Base-by-base conservation (phyloP, 2,797 vertebrate genomes). In the Carduelis carduelis region DNA sequence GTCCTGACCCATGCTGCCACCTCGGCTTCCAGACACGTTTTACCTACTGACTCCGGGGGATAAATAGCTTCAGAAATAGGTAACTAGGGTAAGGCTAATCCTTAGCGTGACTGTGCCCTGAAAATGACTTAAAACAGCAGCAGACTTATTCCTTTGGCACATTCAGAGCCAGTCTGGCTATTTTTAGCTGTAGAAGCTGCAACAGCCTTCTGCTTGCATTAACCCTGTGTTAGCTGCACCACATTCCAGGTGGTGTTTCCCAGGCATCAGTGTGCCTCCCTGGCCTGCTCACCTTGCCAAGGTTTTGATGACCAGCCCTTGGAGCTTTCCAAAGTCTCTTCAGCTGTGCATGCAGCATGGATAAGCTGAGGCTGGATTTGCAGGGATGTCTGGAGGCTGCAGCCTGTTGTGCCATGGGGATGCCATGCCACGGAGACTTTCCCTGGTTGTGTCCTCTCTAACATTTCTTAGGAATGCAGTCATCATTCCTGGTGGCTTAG, bases 31-130 rank as follows among this genome's bases (percentile, higher is more conserved):
- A 49, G 83, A n/a, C 0, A 0, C 8, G 14, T 92, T 92, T 94
- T 95, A 92, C 89, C 83, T 94, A 81, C 53, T 93, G 90, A 94
- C 93, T 96, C n/a, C 13, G 46, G 83, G 79, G 82, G 90, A 93
- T 93, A 89, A 96, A 94, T 11, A 68, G 87, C 75, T 78, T 90
- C 83, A 89, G 92, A 95, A 96, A 92, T 95, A 94, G 92, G 95
- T 96, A 95, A 96, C 75, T 93, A 74, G 95, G 93, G 75, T 96
- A 92, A 94, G 66, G 46, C 89, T 93, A 95, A 96, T 94, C 93
- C 87, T 91, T 70, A 50, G 77, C 0, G 1, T 84, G 83, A 60
- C 81, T 88, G 66, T 83, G 79, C 50, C 87, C 82, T 95, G 87
- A 91, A 94, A 95, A 78, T 82, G 18, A 96, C 87, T 94, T 95